Conservation (phyloP, 2,113 vertebrate species). For the Eulacestoma nigropectus region DNA sequence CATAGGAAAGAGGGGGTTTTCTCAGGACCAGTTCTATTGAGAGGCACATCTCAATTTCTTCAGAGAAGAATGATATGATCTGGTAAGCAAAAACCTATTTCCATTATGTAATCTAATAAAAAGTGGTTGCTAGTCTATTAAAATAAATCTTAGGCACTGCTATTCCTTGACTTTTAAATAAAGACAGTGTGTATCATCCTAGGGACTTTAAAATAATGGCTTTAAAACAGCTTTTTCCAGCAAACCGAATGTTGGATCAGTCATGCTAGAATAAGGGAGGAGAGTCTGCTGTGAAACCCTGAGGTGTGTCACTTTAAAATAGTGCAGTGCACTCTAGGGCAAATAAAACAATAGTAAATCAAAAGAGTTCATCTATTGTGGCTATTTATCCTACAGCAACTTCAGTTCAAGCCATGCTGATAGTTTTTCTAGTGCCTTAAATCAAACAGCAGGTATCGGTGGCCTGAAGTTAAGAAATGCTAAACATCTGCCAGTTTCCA, state of each 20-base stretch:
- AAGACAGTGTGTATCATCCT: background rate
- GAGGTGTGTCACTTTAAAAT: conserved; percentile 8
- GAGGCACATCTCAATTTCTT: background rate
- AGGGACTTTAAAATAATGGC: background rate
- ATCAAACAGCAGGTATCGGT: conserved; percentile 64
- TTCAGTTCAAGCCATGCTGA: conserved; percentile 48
- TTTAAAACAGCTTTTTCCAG: conserved; percentile 10
- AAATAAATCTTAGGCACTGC: background rate
- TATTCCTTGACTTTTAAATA: background rate
- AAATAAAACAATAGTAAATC: conserved; percentile 42
- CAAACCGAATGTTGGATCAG: background rate
- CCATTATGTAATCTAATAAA: background rate
- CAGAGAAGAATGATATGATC: background rate
- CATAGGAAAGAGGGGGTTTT: background rate
- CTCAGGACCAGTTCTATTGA: background rate
- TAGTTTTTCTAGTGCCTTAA: conserved; percentile 56
- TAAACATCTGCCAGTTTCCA: conserved; percentile 46
- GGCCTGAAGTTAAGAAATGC: conserved; percentile 58
- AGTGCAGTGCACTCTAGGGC: background rate
- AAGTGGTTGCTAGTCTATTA: background rate
- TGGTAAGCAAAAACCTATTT: background rate
- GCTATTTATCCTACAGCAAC: conserved; percentile 52
- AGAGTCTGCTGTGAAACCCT: conserved; percentile 13
- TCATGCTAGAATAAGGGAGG: background rate
- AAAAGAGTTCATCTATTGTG: background rate